Evolutionary conservation across 2,888 invertebrate species (phyloP).

Genomic region (Punctoribates punctum): DNA sequence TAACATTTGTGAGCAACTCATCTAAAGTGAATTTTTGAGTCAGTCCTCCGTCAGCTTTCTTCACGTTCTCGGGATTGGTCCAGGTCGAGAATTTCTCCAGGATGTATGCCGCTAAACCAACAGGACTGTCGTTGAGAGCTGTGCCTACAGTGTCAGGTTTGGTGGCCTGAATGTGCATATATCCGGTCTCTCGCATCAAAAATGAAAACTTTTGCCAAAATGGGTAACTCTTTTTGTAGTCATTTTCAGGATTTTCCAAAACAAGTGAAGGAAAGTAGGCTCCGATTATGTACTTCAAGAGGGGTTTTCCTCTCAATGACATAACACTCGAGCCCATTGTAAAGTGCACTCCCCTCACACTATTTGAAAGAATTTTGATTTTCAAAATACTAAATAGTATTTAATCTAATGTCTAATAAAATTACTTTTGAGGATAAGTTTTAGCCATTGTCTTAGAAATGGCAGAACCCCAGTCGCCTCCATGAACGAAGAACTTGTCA

Average conservation of each 20-base stretch:
- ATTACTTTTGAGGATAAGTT: constrained; percentile 59
- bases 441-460: constrained; percentile 62
- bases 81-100: constrained; percentile 80
- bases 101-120: constrained; percentile 81
- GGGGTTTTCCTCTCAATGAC: constrained; percentile 12
- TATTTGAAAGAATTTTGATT: neutral
- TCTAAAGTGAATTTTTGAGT: constrained; percentile 64
- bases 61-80: constrained; percentile 60
- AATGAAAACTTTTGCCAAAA: constrained; percentile 35
- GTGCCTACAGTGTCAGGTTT: constrained; percentile 80
- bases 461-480: constrained; percentile 75
- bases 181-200: constrained; percentile 56
- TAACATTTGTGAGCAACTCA: constrained; percentile 70
- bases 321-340: neutral
- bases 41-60: constrained; percentile 64
- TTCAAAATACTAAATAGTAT: too few species aligned
- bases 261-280: constrained; percentile 26
- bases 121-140: constrained; percentile 70
- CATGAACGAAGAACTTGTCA: constrained; percentile 66
- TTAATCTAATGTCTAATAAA: neutral
- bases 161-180: constrained; percentile 73
- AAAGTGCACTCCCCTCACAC: constrained; percentile 31
- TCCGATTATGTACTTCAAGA: constrained; percentile 10
- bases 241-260: constrained; percentile 32
- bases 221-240: neutral